Base-by-base conservation (phyloP, 2,888 invertebrate species). In the Heliconius cydno region DNA sequence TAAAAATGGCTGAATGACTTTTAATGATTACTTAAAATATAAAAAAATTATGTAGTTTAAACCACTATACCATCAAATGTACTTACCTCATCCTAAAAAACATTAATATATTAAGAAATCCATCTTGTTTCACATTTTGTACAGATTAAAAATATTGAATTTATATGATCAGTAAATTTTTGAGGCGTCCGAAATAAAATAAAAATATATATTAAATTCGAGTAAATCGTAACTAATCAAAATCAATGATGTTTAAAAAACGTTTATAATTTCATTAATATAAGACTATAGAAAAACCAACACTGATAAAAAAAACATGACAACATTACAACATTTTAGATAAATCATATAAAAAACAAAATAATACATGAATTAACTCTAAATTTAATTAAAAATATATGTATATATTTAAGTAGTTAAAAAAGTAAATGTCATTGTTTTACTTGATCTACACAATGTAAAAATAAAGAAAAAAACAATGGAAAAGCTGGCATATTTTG, bases 401-500 rank as follows among this genome's bases (percentile, higher is more conserved):
- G n/a, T 34, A 34, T 34, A 34, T 34, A 34, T 9, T 34, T 34
- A 7, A 34, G 7, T 34, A 34, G 34, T 34, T 34, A 7, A 34
- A 30, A 34, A 34, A 34, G 34, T 34, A 34, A 85, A 83, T 76
- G 83, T 82, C 80, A 60, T 73, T 57, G 25, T 46, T 15, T 2
- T 71, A 78, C 63, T 72, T 66, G 67, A 65, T 28, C 77, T 78
- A 79, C 68, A 82, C 72, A 70, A 82, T 30, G 82, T 28, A 72
- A 22, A 76, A n/a, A n/a, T n/a, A 57, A 77, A 77, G 73, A 73
- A 77, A 80, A 81, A 76, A 74, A 70, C 81, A 79, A 80, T 68
- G 76, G 83, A 83, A 84, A 79, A 85, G 83, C 84, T 84, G 41
- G 57, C 57, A 65, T 9, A 1, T 70, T 34, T 46, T 52, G 22